Evolutionary conservation across 2,797 vertebrate species (phyloP).

Genomic region (Trematocara caparti): DNA sequence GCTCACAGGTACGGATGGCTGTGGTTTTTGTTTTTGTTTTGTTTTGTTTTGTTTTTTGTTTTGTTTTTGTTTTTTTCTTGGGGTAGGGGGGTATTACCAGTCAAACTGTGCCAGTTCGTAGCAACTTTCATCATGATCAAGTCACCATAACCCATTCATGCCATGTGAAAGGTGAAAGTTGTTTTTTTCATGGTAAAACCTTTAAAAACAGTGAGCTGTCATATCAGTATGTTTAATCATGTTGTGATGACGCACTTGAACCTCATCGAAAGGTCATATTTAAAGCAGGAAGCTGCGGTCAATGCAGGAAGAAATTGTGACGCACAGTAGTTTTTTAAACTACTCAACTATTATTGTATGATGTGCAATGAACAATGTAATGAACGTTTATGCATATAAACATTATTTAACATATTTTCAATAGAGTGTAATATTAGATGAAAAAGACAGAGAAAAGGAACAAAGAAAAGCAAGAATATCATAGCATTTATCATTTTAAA

Average conservation of each 20-base stretch:
- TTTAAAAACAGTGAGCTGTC: neutral
- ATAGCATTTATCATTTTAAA: neutral
- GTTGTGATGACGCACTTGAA: neutral
- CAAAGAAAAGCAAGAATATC: neutral
- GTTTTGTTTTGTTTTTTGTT: neutral
- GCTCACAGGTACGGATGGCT: neutral
- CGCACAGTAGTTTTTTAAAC: neutral
- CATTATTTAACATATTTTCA: neutral
- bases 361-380: neutral
- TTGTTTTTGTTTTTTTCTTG: rapidly evolving
- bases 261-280: neutral
- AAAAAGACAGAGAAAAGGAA: neutral
- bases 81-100: neutral
- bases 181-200: neutral
- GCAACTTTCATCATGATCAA: neutral
- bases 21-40: neutral
- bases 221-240: neutral
- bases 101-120: neutral
- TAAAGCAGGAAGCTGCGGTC: neutral
- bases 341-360: neutral
- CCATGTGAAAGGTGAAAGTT: neutral
- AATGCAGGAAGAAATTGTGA: neutral
- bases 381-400: neutral
- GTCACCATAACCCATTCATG: neutral
- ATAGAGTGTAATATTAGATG: neutral